These are phyloP conservation scores for Diadema setosum DNA, from an alignment of 35 echinoderm and acorn worm species.

Conservation along the genomic window DNA sequence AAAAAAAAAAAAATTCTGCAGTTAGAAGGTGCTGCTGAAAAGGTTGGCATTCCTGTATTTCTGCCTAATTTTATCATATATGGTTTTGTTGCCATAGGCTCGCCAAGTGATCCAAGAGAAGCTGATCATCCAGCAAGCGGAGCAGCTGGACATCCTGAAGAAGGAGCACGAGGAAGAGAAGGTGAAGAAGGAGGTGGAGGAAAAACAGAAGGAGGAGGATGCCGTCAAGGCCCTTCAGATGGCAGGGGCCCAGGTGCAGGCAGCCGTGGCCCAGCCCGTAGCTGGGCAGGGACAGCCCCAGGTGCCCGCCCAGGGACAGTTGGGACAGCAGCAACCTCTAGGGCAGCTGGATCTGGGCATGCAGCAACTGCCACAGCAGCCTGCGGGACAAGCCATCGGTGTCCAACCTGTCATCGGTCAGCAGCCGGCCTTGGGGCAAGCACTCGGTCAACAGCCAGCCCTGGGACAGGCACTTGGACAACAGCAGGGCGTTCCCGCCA, in stretches of 20 bases:
- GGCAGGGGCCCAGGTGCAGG: neutral
- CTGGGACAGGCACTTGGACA: neutral
- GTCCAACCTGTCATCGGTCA: neutral
- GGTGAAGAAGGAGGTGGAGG: neutral
- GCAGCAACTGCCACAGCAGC: neutral
- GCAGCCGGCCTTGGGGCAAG: neutral
- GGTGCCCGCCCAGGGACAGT: neutral
- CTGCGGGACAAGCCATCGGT: neutral
- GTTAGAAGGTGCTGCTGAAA: too few relatives aligned
- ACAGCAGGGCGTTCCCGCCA: neutral
- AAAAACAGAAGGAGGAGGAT: neutral
- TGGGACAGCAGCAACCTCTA: neutral
- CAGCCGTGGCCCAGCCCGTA: neutral
- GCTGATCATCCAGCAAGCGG: slow-evolving; percentile 29
- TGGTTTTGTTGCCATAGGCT: neutral
- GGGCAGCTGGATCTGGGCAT: neutral
- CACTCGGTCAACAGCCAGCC: neutral
- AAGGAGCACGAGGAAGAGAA: slow-evolving; percentile 33
- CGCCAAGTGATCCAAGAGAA: slow-evolving; percentile 31
- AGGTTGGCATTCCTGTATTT: too few relatives aligned
- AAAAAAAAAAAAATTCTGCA: too few relatives aligned
- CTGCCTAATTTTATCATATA: too few relatives aligned
- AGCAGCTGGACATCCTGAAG: slow-evolving; percentile 15
- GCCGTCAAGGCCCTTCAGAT: neutral
- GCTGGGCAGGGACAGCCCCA: neutral